Percentiles rank a stretch among this genome's conserved stretches.
phyloP scores from a whole-genome alignment of 2,888 invertebrate genomes.

The Hesperia comma region DNA sequence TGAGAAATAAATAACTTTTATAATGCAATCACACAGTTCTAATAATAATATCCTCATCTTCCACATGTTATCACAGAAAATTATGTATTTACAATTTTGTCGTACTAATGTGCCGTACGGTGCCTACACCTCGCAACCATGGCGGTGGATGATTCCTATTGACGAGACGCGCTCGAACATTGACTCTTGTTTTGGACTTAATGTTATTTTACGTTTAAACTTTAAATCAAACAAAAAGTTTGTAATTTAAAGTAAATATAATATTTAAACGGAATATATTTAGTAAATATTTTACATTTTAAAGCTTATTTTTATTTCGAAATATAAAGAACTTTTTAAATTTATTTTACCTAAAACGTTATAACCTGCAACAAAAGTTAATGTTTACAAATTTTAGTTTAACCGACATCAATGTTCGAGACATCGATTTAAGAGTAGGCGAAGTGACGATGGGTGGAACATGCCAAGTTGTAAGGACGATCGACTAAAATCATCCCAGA shows the following conservation, averaged over 20 bases:
- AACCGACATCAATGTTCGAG: slow-evolving; percentile 44
- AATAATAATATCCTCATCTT: slow-evolving; percentile 77
- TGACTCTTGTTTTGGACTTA: slow-evolving; percentile 49
- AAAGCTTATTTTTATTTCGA: too few relatives aligned
- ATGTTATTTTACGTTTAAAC: too few relatives aligned
- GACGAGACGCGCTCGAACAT: slow-evolving; percentile 57
- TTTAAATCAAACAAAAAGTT: too few relatives aligned
- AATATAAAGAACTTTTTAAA: too few relatives aligned
- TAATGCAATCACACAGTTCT: slow-evolving; percentile 82
- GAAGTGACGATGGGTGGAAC: slow-evolving; percentile 46
- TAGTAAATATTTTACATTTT: too few relatives aligned
- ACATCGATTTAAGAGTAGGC: slow-evolving; percentile 40
- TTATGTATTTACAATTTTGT: slow-evolving; percentile 85
- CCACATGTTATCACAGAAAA: slow-evolving; percentile 84
- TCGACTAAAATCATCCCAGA: slow-evolving; percentile 40
- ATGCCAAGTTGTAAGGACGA: slow-evolving; percentile 44
- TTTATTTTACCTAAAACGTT: too few relatives aligned
- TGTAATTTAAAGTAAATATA: not conserved
- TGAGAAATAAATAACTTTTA: slow-evolving; percentile 74
- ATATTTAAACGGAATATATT: not conserved
- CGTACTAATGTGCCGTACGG: slow-evolving; percentile 78
- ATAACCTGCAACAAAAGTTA: not conserved
- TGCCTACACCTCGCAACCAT: slow-evolving; percentile 73
- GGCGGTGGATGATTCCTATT: slow-evolving; percentile 57
- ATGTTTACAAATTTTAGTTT: slow-evolving; percentile 26